Base-by-base conservation (phyloP, 2,888 invertebrate species). In the Beris chalybata region DNA sequence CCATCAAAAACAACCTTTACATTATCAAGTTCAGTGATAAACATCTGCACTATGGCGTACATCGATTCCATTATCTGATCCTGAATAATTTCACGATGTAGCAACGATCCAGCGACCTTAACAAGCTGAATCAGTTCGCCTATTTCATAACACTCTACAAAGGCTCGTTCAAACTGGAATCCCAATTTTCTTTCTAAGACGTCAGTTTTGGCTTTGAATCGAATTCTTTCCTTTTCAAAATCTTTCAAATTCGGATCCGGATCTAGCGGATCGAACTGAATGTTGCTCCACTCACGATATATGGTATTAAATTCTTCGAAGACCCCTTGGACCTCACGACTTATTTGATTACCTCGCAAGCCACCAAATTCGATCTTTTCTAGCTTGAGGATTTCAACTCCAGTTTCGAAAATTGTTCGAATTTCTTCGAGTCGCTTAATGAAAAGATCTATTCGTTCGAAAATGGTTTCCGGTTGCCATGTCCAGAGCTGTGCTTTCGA, bases 281-380 rank as follows among this genome's bases (percentile, higher is more conserved):
- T 87, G 71, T 86, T 82, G 3, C 75, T 72, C 79, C 78, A 79
- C 32, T 76, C 75, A 3, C 75, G 71, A 68, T 77, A 78, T 31
- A 67, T 64, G 4, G 32, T 70, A 56, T 75, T 75, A 56, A 76
- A 79, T 22, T 76, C 75, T 43, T 78, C 78, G 5, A 74, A 70
- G 43, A 83, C 77, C n/a, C 77, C 74, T 11, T 74, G 74, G 3
- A 86, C 81, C 67, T 84, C 85, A 1, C 80, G 77, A 64, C 85
- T 85, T 12, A 89, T 81, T 29, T 80, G 83, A 71, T 86, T 86
- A 1, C 89, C 90, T 67, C 85, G 83, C 6, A 88, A 75, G 0
- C 89, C 92, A 50, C 89, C 89, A 65, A 92, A 85, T 75, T 91
- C 91, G 1, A 93, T 87, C 76, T 92, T 93, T 78, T 97, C 96